Base-by-base conservation (phyloP, 2,113 vertebrate species). In the Pampusana beccarii region DNA sequence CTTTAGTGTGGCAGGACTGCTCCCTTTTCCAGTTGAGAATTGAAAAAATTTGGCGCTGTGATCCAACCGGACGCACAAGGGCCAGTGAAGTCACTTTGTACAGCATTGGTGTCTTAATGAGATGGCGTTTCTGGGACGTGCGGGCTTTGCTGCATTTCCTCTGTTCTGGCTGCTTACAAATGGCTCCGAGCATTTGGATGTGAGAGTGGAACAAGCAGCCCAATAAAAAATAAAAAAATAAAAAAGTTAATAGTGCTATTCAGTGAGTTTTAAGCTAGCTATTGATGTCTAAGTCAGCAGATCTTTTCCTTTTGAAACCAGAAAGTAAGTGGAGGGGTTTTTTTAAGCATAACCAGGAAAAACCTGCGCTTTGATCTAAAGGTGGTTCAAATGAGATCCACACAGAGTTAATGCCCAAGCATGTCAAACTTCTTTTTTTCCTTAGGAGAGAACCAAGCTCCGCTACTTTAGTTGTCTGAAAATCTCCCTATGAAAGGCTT, bases 221-320 rank as follows among this genome's bases (percentile, higher is more conserved):
- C 94, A 94, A 94, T 96, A 95, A 96, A 95, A 93, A 91, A 95
- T 92, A 88, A 94, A 95, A 97, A 92, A 96, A 95, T 92, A 88
- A 94, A 95, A 97, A 92, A 96, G 96, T 98, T 98, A 98, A 97
- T 97, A 93, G 98, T 86, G 66, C 96, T 96, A 96, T 98, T 97
- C 95, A 92, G 89, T 26, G 85, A 96, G 95, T 97, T 97, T 98
- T 97, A 98, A 97, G 95, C 88, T 96, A 94, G 94, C 95, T 96
- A 97, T 98, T 97, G 97, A 98, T 97, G 97, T 97, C 94, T 97
- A 97, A 97, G 95, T 98, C 97, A 97, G 97, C 94, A 97, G 96
- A 97, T 96, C 86, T 91, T 97, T 98, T 97, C 96, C 96, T 98
- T 98, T 98, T 98, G 97, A 98, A 98, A 95, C 92, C 87, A 90